Evolutionary conservation across 2,113 vertebrate species (phyloP), one percentile per base, ranked within the genome.

Genomic region (Lanius ludovicianus): DNA sequence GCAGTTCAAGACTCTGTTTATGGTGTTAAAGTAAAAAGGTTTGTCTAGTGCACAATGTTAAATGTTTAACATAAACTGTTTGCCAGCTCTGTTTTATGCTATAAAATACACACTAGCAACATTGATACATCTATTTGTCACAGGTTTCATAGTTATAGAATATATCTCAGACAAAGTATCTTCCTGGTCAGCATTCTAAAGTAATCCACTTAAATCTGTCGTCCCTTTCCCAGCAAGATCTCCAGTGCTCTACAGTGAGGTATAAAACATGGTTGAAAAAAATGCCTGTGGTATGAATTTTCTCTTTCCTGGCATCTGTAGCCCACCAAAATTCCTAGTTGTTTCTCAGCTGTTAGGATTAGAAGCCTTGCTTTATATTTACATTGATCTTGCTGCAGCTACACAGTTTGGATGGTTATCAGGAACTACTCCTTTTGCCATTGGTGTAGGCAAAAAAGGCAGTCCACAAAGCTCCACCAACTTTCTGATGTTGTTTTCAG

Each of bases 401-500:
- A 99, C 99, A 96, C 99, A 99, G 82, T 98, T 98, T 47, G 98
- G 98, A 94, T 99, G 99, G 94, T 98, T 97, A 95, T 99, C 99
- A 42, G 99, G 98, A 76, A 99, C 97, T 67, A 99, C 98, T 41
- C 99, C 99, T 95, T 99, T 99, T 25, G 99, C 99, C 99, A 99
- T 99, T 11, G 99, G 99, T 3, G 99, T 99, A 89, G 99, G 98
- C 91, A 99, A 97, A 97, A 99, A 99, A 9, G 99, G 99, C 82
- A 99, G 53, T 12, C 98, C 97, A 81, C 96, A 98, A 8, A 90
- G 93, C 55, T 99, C 98, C 91, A 99, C 98, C 97, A 99, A 80
- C 78, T 98, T 98, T 77, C 95, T 96, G 86, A 99, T 93, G 87
- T 81, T 98, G 24, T 86, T 81, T 97, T 99, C 99, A 59, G 99